These are phyloP conservation scores for Saccopteryx leptura DNA, from an alignment of 2,113 vertebrate genomes.

Conservation along the genomic window DNA sequence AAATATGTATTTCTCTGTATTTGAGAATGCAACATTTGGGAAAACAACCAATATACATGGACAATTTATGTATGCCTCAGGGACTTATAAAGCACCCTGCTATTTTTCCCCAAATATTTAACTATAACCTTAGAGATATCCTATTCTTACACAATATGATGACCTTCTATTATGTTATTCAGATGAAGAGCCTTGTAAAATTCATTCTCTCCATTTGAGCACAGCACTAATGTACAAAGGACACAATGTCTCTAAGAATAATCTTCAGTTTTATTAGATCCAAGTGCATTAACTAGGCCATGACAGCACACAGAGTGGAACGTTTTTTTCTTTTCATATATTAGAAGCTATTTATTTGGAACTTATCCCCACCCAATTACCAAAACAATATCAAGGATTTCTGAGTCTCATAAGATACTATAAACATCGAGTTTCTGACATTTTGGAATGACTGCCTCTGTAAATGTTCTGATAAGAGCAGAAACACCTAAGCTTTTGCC, in stretches of 20 bases:
- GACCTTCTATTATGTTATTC: not conserved
- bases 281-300: constrained; percentile 4
- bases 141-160: not conserved
- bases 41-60: not conserved
- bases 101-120: not conserved
- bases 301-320: not conserved
- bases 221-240: not conserved
- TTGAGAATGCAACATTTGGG: not conserved
- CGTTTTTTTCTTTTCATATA: not conserved
- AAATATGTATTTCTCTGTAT: not conserved
- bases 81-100: not conserved
- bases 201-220: not conserved
- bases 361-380: not conserved
- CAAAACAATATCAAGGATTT: not conserved
- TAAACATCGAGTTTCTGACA: not conserved
- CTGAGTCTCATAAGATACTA: not conserved
- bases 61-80: not conserved
- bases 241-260: not conserved
- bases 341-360: not conserved
- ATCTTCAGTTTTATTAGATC: not conserved
- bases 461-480: not conserved
- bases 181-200: not conserved
- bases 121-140: not conserved
- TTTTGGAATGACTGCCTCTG: not conserved
- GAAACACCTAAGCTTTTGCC: not conserved